Evolutionary conservation across 2,797 vertebrate genomes (phyloP).

Genomic region (Enteromius unitaeniatus): DNA sequence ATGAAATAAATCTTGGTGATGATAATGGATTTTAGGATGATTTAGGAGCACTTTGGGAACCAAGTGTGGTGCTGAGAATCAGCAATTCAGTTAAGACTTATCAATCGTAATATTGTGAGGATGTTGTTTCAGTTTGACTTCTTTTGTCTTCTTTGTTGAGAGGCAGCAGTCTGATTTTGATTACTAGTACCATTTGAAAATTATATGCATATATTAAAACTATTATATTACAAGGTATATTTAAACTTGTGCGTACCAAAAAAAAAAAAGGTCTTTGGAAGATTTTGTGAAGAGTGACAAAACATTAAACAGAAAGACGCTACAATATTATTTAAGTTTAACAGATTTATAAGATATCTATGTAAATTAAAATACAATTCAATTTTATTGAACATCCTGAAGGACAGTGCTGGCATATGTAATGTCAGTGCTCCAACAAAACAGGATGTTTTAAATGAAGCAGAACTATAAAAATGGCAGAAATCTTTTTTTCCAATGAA

Average conservation of each 20-base stretch:
- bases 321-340: neutral
- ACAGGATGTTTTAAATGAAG: neutral
- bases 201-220: neutral
- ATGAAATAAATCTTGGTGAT: constrained; percentile 15
- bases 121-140: constrained; percentile 74
- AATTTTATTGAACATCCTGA: neutral
- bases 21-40: neutral
- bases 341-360: neutral
- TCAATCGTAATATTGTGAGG: constrained; percentile 73
- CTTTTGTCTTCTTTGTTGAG: constrained; percentile 67
- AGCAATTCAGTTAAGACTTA: constrained; percentile 62
- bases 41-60: constrained; percentile 46
- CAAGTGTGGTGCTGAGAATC: constrained; percentile 46
- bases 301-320: neutral
- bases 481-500: constrained; percentile 26
- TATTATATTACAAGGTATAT: constrained; percentile 25
- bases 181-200: constrained; percentile 76
- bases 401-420: neutral
- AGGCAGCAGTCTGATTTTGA: constrained; percentile 71
- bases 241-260: constrained; percentile 62
- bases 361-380: constrained; percentile 23
- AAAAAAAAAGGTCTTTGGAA: constrained; percentile 12
- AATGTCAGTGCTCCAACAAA: neutral
- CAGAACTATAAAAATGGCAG: neutral
- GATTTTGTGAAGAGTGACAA: neutral